phyloP scores from a whole-genome alignment of 2,113 vertebrate species.

The Uria aalge region DNA sequence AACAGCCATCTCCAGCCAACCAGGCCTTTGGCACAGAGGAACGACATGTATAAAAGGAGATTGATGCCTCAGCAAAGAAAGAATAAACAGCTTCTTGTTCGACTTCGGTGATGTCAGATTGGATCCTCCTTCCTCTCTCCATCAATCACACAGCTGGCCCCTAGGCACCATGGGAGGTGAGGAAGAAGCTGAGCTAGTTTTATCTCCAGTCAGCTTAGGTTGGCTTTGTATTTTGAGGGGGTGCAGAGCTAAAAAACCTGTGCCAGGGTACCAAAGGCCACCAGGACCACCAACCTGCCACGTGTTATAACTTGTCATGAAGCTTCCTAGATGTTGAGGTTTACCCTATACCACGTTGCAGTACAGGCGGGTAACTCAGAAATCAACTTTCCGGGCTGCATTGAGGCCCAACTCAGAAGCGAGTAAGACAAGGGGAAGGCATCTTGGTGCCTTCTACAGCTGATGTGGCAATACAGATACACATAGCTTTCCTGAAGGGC shows the following conservation, averaged over 20 bases:
- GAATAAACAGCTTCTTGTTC: background rate
- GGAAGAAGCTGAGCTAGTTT: background rate
- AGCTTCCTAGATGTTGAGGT: background rate
- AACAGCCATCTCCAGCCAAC: background rate
- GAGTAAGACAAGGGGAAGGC: background rate
- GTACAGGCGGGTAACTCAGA: background rate
- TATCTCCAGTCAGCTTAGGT: background rate
- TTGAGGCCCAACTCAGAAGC: background rate
- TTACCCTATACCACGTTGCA: rapidly evolving
- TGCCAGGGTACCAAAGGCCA: background rate
- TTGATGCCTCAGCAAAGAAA: background rate
- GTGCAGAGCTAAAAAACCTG: background rate
- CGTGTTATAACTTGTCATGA: background rate
- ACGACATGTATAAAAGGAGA: background rate
- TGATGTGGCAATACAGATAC: background rate
- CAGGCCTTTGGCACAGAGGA: background rate
- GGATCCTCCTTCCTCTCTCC: background rate
- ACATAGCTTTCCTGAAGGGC: background rate
- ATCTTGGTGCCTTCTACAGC: background rate
- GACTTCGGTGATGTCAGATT: background rate
- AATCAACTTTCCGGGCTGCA: background rate
- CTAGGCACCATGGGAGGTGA: background rate
- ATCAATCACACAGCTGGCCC: background rate
- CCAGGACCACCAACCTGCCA: background rate
- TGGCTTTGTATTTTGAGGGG: background rate